A percentile compares a stretch with the other conserved stretches of the same genome.
phyloP scores from a whole-genome alignment of 2,113 vertebrate species.

The Microcebus ravelobensis region DNA sequence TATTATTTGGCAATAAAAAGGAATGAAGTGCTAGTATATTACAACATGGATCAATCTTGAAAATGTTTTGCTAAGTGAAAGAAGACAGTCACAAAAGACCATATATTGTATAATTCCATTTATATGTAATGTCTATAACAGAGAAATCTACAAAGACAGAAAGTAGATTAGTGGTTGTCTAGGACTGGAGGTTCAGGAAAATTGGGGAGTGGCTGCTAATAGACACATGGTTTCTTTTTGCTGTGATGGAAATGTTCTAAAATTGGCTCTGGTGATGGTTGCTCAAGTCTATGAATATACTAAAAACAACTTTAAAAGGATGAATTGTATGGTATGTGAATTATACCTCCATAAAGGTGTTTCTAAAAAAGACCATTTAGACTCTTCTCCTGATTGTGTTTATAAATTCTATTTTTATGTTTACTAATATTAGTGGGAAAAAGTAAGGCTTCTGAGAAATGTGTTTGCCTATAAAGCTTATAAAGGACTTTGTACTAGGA shows the following conservation, averaged over 20 bases:
- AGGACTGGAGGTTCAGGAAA: not conserved
- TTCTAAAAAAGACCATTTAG: not conserved
- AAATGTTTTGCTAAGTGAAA: not conserved
- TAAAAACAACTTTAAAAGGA: not conserved
- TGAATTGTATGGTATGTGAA: not conserved
- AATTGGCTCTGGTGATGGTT: not conserved
- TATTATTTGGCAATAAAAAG: not conserved
- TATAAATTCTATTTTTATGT: not conserved
- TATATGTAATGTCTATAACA: not conserved
- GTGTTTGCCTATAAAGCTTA: not conserved
- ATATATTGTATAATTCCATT: not conserved
- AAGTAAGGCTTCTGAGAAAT: not conserved
- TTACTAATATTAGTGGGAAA: not conserved
- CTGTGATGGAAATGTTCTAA: not conserved
- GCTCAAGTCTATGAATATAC: not conserved
- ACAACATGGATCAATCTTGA: not conserved
- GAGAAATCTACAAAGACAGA: not conserved
- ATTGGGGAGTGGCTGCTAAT: not conserved
- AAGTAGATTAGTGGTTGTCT: not conserved
- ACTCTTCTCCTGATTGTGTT: not conserved
- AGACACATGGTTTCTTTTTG: not conserved
- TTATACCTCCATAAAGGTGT: not conserved
- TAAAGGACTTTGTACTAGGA: not conserved
- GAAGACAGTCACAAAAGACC: not conserved
- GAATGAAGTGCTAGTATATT: not conserved